phyloP scores from a whole-genome alignment of 2,113 vertebrate genomes.

The Azemiops feae region DNA sequence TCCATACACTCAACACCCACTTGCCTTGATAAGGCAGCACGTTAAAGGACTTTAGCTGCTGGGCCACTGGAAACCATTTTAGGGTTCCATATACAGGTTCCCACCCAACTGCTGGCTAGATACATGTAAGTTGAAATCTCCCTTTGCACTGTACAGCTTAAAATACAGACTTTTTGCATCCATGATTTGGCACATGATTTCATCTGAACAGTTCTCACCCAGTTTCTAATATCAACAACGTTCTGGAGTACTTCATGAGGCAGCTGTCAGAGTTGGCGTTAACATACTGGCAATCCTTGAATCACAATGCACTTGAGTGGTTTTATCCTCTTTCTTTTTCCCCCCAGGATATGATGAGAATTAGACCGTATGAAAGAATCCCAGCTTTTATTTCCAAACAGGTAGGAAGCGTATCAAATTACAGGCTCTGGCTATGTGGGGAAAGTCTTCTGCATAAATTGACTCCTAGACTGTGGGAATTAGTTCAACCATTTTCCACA shows the following conservation, averaged over 20 bases:
- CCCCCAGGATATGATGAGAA: not conserved
- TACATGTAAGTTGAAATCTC: not conserved
- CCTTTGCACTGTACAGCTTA: not conserved
- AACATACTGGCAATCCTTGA: not conserved
- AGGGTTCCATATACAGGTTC: not conserved
- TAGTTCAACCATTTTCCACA: not conserved
- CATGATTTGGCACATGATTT: not conserved
- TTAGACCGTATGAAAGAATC: not conserved
- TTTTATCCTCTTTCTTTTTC: not conserved
- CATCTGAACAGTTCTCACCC: not conserved
- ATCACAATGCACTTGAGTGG: not conserved
- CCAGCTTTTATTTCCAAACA: not conserved
- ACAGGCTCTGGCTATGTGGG: not conserved
- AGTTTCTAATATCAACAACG: conserved; percentile 7
- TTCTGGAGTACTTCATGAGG: not conserved
- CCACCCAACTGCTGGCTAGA: not conserved
- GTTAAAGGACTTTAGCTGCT: not conserved
- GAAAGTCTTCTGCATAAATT: not conserved
- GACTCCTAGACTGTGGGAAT: not conserved
- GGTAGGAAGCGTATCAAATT: not conserved
- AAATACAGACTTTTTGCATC: not conserved
- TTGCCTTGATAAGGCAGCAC: not conserved
- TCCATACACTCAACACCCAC: not conserved
- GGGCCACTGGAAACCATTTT: not conserved
- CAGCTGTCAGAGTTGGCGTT: conserved; percentile 22